These are phyloP conservation scores for Mythimna ferrago DNA, from an alignment of 2,888 invertebrate species.

Conservation along the genomic window DNA sequence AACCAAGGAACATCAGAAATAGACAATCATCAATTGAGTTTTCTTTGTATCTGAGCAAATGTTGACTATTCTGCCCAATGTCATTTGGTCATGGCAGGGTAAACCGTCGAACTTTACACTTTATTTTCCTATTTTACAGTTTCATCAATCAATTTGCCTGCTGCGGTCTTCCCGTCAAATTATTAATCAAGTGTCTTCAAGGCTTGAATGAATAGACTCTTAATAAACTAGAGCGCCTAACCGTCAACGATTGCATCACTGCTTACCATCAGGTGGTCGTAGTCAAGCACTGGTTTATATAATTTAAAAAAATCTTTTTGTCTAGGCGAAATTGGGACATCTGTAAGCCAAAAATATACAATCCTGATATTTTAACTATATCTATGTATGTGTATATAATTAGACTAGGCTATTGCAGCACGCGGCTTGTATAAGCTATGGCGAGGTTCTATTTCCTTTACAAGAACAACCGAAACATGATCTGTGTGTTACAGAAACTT, in stretches of 20 bases:
- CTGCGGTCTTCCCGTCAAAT: no score
- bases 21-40: neutral
- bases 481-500: conserved; percentile 43
- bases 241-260: no score
- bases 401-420: conserved; percentile 48
- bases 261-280: no score
- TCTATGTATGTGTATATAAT: conserved; percentile 38
- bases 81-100: no score
- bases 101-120: no score
- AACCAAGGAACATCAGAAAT: no score
- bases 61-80: no score
- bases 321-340: neutral
- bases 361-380: conserved; percentile 31
- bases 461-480: conserved; percentile 45
- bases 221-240: no score
- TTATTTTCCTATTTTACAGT: neutral
- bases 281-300: no score
- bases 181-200: no score
- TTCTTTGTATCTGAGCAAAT: no score
- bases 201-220: no score
- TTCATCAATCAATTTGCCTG: neutral
- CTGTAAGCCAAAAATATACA: conserved; percentile 21
- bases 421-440: conserved; percentile 49
- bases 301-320: neutral
- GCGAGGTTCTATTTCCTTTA: conserved; percentile 52